A percentile compares a stretch with the other conserved stretches of the same genome.
phyloP scores from a whole-genome alignment of 2,113 vertebrate genomes.

The Solea senegalensis region DNA sequence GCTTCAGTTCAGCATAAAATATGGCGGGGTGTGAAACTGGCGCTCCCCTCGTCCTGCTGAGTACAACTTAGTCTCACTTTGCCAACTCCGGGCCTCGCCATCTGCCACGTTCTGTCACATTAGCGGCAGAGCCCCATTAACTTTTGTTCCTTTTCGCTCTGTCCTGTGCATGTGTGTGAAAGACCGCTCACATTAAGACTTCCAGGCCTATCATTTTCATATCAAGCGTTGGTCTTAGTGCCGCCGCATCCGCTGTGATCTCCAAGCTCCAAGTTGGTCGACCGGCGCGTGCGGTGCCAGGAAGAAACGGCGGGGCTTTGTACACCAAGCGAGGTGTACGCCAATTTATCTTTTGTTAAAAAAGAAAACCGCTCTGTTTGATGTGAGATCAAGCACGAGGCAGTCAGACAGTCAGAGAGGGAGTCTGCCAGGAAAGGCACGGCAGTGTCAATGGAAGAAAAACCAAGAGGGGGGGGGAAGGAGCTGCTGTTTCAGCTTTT shows the following conservation, averaged over 20 bases:
- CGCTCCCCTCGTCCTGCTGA: conserved; percentile 53
- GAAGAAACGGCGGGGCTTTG: conserved; percentile 24
- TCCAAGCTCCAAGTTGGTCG: conserved; percentile 37
- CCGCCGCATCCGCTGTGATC: conserved; percentile 15
- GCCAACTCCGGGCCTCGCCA: conserved; percentile 63
- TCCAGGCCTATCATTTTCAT: conserved; percentile 12
- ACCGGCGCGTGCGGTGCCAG: conserved; percentile 7
- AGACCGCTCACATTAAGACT: not conserved
- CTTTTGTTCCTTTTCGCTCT: conserved; percentile 20
- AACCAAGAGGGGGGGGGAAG: conserved; percentile 61
- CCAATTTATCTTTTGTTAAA: conserved; percentile 14
- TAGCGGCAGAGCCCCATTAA: conserved; percentile 31
- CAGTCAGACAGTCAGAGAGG: conserved; percentile 44
- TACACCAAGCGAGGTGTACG: conserved; percentile 39
- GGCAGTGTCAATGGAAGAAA: conserved; percentile 53
- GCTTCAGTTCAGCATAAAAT: conserved; percentile 53
- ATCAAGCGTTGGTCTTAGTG: not conserved
- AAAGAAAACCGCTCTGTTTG: conserved; percentile 51
- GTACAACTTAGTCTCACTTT: conserved; percentile 57
- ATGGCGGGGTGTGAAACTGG: conserved; percentile 66
- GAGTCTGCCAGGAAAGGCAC: conserved; percentile 38
- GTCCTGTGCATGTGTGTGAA: conserved; percentile 6
- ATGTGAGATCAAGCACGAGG: conserved; percentile 66
- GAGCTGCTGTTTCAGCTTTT: conserved; percentile 57
- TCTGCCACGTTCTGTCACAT: conserved; percentile 62